Conservation (phyloP, 2,888 invertebrate species). For the Holacanthella duospinosa region DNA sequence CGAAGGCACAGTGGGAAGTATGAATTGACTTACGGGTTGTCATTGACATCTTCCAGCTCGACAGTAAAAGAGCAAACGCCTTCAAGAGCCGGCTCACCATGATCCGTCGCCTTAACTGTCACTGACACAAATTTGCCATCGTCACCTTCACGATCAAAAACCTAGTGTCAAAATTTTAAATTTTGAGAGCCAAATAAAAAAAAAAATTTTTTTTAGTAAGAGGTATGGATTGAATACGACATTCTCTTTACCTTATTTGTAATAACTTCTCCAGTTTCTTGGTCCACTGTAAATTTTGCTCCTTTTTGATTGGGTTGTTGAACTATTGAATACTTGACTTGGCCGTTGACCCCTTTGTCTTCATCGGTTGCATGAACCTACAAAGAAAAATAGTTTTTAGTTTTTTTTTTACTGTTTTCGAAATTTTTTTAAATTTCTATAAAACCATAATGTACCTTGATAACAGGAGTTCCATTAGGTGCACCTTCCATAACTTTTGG, state of each 20-base stretch:
- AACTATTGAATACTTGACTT: conserved; percentile 93
- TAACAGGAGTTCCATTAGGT: conserved; percentile 83
- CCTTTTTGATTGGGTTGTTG: conserved; percentile 91
- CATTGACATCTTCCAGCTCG: conserved; percentile 84
- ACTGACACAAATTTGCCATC: conserved; percentile 93
- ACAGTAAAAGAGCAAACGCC: conserved; percentile 98
- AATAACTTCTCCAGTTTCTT: conserved; percentile 86
- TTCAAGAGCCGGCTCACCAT: conserved; percentile 93
- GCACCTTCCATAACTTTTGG: conserved; percentile 92
- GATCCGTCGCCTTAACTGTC: conserved; percentile 95
- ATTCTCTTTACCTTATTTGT: conserved; percentile 61
- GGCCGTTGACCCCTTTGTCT: conserved; percentile 90
- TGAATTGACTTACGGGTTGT: not conserved
- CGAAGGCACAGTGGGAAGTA: too few species aligned
- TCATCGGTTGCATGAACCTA: conserved; percentile 74
- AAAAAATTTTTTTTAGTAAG: too few species aligned
- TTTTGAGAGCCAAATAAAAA: not conserved
- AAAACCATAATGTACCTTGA: conserved; percentile 68
- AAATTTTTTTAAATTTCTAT: not conserved
- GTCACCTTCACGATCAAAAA: conserved; percentile 92
- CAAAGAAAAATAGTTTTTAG: not conserved
- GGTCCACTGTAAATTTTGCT: conserved; percentile 89
- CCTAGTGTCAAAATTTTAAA: conserved; percentile 42
- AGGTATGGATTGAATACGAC: not conserved
- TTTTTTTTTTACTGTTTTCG: not conserved